Percentiles rank a stretch among this genome's conserved stretches.
phyloP scores from a whole-genome alignment of 1,140 invertebrate genomes.

The Macrotrachela quadricornifera region DNA sequence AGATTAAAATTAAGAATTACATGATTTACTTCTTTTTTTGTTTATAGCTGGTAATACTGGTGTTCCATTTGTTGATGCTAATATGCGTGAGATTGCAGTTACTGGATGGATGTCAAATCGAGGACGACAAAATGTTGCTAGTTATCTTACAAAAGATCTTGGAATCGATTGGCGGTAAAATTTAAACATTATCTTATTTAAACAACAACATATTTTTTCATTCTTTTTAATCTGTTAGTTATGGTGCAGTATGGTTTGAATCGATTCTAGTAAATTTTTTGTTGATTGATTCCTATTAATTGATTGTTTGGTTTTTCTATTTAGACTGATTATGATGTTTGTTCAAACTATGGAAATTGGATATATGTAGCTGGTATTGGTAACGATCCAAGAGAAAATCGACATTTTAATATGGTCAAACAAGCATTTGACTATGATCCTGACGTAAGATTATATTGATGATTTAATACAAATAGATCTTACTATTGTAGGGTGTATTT shows the following conservation, averaged over 20 bases:
- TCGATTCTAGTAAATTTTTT: slow-evolving; percentile 19
- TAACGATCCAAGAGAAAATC: slow-evolving; percentile 29
- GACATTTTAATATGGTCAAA: slow-evolving; percentile 33
- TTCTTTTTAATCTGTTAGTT: slow-evolving; percentile 9
- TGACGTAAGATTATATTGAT: slow-evolving; percentile 10
- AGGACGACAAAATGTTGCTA: slow-evolving; percentile 30
- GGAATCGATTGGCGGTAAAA: slow-evolving; percentile 23
- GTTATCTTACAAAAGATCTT: slow-evolving; percentile 30
- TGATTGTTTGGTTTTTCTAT: neutral
- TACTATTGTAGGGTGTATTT: no score
- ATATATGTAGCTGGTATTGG: slow-evolving; percentile 31
- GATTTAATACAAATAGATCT: no score
- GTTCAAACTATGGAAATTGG: slow-evolving; percentile 34
- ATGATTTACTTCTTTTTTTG: neutral
- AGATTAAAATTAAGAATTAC: neutral
- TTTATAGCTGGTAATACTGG: slow-evolving; percentile 25
- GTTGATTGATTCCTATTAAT: neutral
- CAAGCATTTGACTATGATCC: slow-evolving; percentile 31
- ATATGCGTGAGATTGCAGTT: slow-evolving; percentile 28
- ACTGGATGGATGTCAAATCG: slow-evolving; percentile 34
- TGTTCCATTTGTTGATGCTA: slow-evolving; percentile 33
- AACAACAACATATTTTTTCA: no score
- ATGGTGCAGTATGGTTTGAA: slow-evolving; percentile 33
- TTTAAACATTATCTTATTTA: no score
- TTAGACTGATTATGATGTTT: slow-evolving; percentile 31